Conservation (phyloP, 2,113 vertebrate species). For the Ifrita kowaldi region DNA sequence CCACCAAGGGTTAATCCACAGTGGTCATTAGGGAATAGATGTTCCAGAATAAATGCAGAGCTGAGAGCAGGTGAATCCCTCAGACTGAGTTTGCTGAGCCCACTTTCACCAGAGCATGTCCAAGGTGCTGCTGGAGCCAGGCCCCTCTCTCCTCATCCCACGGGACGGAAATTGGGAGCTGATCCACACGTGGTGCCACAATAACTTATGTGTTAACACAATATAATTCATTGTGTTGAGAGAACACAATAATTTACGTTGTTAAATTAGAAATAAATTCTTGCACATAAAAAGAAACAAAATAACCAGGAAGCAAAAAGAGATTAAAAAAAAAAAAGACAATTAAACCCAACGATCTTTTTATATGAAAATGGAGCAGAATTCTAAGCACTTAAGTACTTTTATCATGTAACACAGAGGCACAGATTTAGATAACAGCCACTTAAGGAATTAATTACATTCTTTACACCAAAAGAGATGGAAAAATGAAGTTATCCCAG, state of each 20-base stretch:
- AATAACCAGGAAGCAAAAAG: not conserved
- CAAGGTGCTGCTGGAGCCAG: not conserved
- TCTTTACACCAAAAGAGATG: not conserved
- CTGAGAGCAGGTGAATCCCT: not conserved
- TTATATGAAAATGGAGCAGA: not conserved
- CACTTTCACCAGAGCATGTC: not conserved
- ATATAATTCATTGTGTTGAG: not conserved
- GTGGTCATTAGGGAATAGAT: not conserved
- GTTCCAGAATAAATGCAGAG: not conserved
- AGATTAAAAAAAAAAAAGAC: not conserved
- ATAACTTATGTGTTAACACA: not conserved
- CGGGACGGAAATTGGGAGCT: rapidly evolving
- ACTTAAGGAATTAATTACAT: not conserved
- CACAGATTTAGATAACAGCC: not conserved
- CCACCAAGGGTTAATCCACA: not conserved
- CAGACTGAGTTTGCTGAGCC: not conserved
- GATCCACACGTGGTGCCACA: not conserved
- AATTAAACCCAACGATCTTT: not conserved
- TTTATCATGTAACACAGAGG: not conserved
- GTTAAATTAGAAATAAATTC: not conserved
- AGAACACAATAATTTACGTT: not conserved
- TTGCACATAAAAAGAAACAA: not conserved
- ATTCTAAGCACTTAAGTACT: not conserved
- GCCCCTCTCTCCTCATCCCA: not conserved
- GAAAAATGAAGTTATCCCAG: not conserved